A percentile compares a stretch with the other conserved stretches of the same genome.
phyloP scores from a whole-genome alignment of 37 sponge, comb jelly and placozoan genomes.

The Hormiphora californensis region DNA sequence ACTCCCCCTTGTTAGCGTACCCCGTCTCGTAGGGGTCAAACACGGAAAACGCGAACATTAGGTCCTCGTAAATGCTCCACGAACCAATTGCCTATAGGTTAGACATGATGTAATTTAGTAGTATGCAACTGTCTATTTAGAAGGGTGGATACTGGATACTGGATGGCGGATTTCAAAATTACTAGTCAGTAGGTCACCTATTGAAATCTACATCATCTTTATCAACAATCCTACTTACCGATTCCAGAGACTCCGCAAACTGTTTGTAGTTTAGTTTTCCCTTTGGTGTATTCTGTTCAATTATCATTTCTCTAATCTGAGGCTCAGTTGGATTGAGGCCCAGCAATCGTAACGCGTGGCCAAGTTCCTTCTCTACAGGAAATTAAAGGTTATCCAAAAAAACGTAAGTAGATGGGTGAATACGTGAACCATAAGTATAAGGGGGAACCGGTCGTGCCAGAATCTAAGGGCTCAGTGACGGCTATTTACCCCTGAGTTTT shows the following conservation, averaged over 20 bases:
- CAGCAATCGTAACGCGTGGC: conserved; percentile 9
- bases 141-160: too few relatives aligned
- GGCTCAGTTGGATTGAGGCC: conserved; percentile 47
- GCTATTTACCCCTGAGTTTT: too few relatives aligned
- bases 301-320: conserved; percentile 39
- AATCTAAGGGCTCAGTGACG: too few relatives aligned
- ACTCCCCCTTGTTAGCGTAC: not conserved
- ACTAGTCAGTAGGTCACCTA: too few relatives aligned
- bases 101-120: too few relatives aligned
- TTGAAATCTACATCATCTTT: too few relatives aligned
- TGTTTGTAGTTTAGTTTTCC: conserved; percentile 41
- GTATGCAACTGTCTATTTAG: too few relatives aligned
- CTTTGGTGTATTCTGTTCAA: conserved; percentile 50
- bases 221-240: not conserved
- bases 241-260: conserved; percentile 37
- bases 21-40: conserved; percentile 51
- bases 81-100: conserved; percentile 52
- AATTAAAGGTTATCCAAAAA: too few relatives aligned
- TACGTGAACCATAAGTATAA: too few relatives aligned
- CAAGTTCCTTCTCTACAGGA: conserved; percentile 16
- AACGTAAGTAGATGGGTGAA: too few relatives aligned
- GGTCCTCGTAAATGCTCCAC: conserved; percentile 48
- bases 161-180: too few relatives aligned
- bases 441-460: too few relatives aligned
- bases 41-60: conserved; percentile 49